Percentiles rank a stretch among this genome's conserved stretches.
phyloP scores from a whole-genome alignment of 2,113 vertebrate species.

The Prochilodus magdalenae region DNA sequence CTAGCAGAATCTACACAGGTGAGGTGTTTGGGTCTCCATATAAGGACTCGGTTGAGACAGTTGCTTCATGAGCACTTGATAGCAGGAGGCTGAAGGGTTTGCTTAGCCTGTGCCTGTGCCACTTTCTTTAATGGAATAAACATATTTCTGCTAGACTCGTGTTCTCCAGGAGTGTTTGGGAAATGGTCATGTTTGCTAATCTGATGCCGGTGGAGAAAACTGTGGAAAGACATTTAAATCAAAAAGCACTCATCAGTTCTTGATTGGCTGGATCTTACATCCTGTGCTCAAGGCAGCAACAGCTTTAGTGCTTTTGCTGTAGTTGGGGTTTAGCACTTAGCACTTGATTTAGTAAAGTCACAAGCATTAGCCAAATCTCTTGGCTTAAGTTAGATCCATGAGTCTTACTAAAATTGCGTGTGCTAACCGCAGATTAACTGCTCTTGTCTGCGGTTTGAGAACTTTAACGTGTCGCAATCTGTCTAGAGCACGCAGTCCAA shows the following conservation, averaged over 20 bases:
- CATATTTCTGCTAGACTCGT: too few species aligned
- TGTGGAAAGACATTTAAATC: too few species aligned
- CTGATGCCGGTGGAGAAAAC: too few species aligned
- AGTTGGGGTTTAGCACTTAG: neutral
- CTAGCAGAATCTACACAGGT: too few species aligned
- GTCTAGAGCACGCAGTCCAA: neutral
- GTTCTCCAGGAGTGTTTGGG: too few species aligned
- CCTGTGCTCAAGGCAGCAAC: neutral
- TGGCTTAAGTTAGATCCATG: neutral
- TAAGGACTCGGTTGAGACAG: too few species aligned
- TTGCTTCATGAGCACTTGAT: too few species aligned
- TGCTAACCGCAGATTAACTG: neutral
- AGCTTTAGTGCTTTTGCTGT: neutral
- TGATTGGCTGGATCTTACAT: neutral
- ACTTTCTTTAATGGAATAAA: too few species aligned
- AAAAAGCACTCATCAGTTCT: neutral
- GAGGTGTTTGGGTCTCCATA: too few species aligned
- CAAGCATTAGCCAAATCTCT: slow-evolving; percentile 11
- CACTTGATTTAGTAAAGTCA: neutral
- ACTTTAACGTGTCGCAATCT: neutral
- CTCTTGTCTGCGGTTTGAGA: neutral
- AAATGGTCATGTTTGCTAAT: too few species aligned
- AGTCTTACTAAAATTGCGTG: neutral
- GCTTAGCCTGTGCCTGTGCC: too few species aligned
- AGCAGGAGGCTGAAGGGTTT: too few species aligned